phyloP scores from a whole-genome alignment of 2,888 invertebrate species.

The Crematogaster levior region DNA sequence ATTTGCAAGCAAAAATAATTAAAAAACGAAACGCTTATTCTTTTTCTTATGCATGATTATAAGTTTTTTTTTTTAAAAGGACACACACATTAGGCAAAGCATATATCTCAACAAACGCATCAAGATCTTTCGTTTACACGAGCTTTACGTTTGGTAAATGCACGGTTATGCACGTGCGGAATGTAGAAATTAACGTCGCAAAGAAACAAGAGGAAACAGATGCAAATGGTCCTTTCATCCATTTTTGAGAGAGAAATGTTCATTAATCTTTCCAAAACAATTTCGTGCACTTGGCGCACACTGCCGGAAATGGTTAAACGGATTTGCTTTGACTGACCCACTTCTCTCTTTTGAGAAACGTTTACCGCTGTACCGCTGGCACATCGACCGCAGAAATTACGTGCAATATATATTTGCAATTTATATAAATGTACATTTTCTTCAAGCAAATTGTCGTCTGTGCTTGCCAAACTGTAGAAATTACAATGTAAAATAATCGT shows the following conservation, averaged over 20 bases:
- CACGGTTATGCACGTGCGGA: not conserved
- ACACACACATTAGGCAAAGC: not conserved
- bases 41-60: not conserved
- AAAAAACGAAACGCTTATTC: not conserved
- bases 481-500: not conserved
- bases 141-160: not conserved
- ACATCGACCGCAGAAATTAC: not conserved
- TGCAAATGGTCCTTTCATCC: conserved; percentile 1
- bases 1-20: not conserved
- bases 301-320: not conserved
- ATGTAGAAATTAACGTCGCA: conserved; percentile 18
- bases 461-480: not conserved
- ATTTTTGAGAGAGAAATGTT: conserved; percentile 17
- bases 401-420: not conserved
- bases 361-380: not conserved
- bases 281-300: not conserved
- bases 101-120: not conserved
- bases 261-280: conserved; percentile 32
- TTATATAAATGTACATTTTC: not conserved
- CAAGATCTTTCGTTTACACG: not conserved
- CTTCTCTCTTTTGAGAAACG: conserved; percentile 3
- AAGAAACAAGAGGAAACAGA: not conserved
- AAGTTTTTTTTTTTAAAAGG: not conserved
- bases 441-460: not conserved
- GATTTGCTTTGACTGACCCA: conserved; percentile 27